Evolutionary conservation across 2,888 invertebrate species (phyloP).

Genomic region (Erebia palarica): DNA sequence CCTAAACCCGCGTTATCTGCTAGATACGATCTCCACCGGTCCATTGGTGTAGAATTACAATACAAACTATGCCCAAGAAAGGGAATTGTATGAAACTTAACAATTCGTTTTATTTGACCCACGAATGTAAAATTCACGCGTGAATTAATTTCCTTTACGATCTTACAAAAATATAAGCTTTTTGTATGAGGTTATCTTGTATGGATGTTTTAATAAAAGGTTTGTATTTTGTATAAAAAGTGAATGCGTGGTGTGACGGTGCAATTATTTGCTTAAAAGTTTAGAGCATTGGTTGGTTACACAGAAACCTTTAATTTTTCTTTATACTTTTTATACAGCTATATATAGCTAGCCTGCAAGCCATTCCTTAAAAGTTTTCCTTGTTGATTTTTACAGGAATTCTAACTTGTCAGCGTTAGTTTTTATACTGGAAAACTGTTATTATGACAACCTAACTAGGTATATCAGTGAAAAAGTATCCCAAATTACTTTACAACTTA

Average conservation of each 20-base stretch:
- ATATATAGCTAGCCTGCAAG: too few relatives aligned
- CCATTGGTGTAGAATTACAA: constrained; percentile 65
- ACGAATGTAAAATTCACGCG: constrained; percentile 64
- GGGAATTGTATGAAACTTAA: constrained; percentile 56
- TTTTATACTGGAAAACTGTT: too few relatives aligned
- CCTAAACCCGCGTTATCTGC: constrained; percentile 68
- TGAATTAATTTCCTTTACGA: constrained; percentile 63
- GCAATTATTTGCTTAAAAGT: constrained; percentile 21
- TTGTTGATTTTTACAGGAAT: too few relatives aligned
- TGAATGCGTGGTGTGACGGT: constrained; percentile 11
- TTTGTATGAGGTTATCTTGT: constrained; percentile 19
- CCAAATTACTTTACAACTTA: too few relatives aligned
- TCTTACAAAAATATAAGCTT: constrained; percentile 6
- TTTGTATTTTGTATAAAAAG: constrained; percentile 29
- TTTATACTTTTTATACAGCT: too few relatives aligned
- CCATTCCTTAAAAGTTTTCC: too few relatives aligned
- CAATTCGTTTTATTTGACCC: constrained; percentile 55
- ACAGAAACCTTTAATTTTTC: too few relatives aligned
- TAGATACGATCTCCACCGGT: constrained; percentile 61
- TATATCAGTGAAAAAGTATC: too few relatives aligned
- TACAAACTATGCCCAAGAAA: constrained; percentile 52
- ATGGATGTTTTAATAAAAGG: constrained; percentile 33
- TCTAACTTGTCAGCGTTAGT: too few relatives aligned
- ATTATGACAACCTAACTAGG: too few relatives aligned
- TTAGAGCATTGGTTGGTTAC: not conserved